Percentiles rank a stretch among this genome's conserved stretches.
Evolutionary conservation across 2,888 invertebrate species (phyloP).

Genomic region (Sarcophaga carnaria): DNA sequence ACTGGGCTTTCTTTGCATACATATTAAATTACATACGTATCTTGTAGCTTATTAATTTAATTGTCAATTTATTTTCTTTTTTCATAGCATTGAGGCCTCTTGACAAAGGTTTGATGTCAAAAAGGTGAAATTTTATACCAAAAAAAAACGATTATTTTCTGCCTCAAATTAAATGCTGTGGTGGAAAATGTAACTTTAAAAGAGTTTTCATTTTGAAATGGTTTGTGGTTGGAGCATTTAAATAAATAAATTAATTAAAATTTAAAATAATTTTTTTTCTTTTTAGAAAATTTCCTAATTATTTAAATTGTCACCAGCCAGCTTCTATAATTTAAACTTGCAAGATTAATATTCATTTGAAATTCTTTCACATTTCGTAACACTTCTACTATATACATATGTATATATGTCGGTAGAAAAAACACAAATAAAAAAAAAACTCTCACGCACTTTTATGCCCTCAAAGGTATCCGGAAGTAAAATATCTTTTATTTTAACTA

Average conservation of each 20-base stretch:
- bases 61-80: conserved; percentile 58
- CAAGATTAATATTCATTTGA: conserved; percentile 21
- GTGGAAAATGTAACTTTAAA: conserved; percentile 35
- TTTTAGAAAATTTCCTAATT: no score
- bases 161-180: background rate
- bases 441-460: conserved; percentile 64
- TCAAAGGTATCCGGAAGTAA: conserved; percentile 64
- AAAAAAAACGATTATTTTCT: conserved; percentile 34
- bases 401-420: background rate
- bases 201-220: background rate
- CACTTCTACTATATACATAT: background rate
- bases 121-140: conserved; percentile 68
- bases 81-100: background rate
- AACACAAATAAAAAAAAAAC: conserved; percentile 2
- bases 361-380: conserved; percentile 52
- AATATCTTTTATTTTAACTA: conserved; percentile 44
- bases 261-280: no score
- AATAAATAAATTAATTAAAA: no score
- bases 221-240: no score
- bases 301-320: background rate
- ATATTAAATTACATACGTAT: conserved; percentile 45
- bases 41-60: conserved; percentile 69
- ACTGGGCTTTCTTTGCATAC: background rate
- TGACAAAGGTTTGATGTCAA: conserved; percentile 63
- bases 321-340: background rate